Percentiles rank a stretch among this genome's conserved stretches.
phyloP scores from a whole-genome alignment of 2,888 invertebrate genomes.

The Tubulanus polymorphus region DNA sequence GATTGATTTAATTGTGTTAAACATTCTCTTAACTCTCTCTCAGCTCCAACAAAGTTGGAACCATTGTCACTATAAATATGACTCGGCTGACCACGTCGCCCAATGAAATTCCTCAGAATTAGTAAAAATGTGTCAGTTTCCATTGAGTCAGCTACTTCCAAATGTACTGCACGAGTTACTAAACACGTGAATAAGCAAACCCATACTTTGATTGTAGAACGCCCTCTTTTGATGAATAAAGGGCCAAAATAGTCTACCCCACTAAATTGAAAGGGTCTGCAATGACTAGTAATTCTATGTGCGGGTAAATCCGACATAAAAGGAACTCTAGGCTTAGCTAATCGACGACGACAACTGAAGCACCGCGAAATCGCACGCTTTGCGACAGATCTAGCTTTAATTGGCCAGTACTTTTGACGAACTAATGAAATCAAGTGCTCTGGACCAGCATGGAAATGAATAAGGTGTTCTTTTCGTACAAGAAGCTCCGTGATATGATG shows the following conservation, averaged over 20 bases:
- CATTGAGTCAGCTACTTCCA: constrained; percentile 7
- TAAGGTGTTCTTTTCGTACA: neutral
- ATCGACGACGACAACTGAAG: neutral
- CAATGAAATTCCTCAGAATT: neutral
- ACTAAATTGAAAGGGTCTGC: neutral
- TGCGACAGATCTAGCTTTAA: neutral
- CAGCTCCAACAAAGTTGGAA: constrained; percentile 4
- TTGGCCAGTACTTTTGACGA: neutral
- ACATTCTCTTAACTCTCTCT: neutral
- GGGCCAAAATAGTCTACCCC: constrained; percentile 9
- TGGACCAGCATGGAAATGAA: neutral
- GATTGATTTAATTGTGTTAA: neutral
- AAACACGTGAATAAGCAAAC: constrained; percentile 7
- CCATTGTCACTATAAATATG: constrained; percentile 7
- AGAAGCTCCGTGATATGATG: neutral
- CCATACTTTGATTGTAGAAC: constrained; percentile 1
- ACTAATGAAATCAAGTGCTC: neutral
- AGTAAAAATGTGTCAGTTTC: constrained; percentile 5
- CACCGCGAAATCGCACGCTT: neutral
- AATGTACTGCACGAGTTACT: constrained; percentile 5
- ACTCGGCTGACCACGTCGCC: constrained; percentile 1
- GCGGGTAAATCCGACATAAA: neutral
- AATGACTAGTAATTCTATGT: neutral
- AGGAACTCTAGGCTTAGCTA: neutral
- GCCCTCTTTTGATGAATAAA: neutral